These are phyloP conservation scores for Nannoperca obscura DNA, from an alignment of 2,797 vertebrate genomes.

Conservation along the genomic window DNA sequence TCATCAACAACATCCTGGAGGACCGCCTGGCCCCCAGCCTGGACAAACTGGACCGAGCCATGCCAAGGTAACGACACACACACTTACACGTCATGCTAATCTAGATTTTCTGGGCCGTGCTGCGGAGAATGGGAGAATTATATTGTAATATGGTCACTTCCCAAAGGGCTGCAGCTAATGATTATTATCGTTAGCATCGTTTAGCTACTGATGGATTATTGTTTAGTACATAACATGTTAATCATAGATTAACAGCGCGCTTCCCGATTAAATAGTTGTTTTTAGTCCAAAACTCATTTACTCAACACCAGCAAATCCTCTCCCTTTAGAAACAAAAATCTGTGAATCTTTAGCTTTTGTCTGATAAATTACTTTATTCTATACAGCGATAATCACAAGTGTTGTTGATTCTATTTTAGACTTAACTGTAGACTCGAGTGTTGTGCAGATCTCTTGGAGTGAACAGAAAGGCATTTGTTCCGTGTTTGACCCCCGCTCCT, in stretches of 20 bases:
- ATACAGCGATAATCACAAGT: neutral
- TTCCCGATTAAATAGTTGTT: neutral
- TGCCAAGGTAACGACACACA: slow-evolving; percentile 85
- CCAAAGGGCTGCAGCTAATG: neutral
- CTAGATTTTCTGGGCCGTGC: neutral
- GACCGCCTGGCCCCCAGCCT: slow-evolving; percentile 86
- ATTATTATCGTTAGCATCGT: too few relatives aligned
- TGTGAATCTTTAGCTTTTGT: neutral
- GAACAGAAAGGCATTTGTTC: neutral
- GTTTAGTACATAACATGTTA: too few relatives aligned
- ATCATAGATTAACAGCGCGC: too few relatives aligned
- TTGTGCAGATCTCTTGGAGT: neutral
- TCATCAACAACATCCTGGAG: slow-evolving; percentile 97
- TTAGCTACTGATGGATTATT: too few relatives aligned
- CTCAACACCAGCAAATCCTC: neutral
- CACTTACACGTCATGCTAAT: too few relatives aligned
- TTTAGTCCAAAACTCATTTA: neutral
- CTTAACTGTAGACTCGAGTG: neutral
- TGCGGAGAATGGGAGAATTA: neutral
- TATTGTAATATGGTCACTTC: neutral
- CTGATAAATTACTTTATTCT: neutral
- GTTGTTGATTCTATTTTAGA: neutral
- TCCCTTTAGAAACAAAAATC: neutral
- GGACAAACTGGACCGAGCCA: slow-evolving; percentile 87
- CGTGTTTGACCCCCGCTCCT: neutral